Conservation (phyloP, 2,888 invertebrate species). For the Scaptomyza polygonia region DNA sequence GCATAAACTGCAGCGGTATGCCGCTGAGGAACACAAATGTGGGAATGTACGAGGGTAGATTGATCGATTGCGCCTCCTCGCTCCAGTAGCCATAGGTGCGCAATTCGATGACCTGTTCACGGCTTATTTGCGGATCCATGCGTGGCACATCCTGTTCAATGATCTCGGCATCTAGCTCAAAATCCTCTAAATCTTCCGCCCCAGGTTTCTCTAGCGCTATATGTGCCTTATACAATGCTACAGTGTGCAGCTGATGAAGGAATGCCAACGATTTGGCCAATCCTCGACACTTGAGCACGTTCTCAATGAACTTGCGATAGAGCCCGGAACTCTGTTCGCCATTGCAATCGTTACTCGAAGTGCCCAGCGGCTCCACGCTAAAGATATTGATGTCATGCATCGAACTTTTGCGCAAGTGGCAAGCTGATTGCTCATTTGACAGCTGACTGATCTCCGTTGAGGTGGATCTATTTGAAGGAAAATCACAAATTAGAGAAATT, state of each 20-base stretch:
- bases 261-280: constrained; percentile 92
- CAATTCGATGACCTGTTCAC: constrained; percentile 82
- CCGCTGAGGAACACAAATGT: constrained; percentile 94
- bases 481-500: background rate
- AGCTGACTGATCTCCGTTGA: constrained; percentile 82
- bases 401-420: constrained; percentile 73
- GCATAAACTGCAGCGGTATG: constrained; percentile 95
- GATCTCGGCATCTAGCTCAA: constrained; percentile 84
- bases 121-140: constrained; percentile 83
- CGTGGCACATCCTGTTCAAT: constrained; percentile 84
- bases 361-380: constrained; percentile 85
- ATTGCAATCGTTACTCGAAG: constrained; percentile 84
- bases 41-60: constrained; percentile 93
- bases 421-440: constrained; percentile 69
- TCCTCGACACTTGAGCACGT: constrained; percentile 94
- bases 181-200: constrained; percentile 71
- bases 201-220: constrained; percentile 88
- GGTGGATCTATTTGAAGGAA: constrained; percentile 68
- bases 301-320: constrained; percentile 92
- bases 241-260: constrained; percentile 89
- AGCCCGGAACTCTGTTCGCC: constrained; percentile 85
- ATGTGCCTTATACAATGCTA: constrained; percentile 89
- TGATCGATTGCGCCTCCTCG: constrained; percentile 89
- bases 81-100: constrained; percentile 90
- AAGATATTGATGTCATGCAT: constrained; percentile 85